Percentiles rank a stretch among this genome's conserved stretches.
These are phyloP conservation scores for Eupsilia transversa DNA, from an alignment of 2,888 invertebrate genomes.

Conservation along the genomic window DNA sequence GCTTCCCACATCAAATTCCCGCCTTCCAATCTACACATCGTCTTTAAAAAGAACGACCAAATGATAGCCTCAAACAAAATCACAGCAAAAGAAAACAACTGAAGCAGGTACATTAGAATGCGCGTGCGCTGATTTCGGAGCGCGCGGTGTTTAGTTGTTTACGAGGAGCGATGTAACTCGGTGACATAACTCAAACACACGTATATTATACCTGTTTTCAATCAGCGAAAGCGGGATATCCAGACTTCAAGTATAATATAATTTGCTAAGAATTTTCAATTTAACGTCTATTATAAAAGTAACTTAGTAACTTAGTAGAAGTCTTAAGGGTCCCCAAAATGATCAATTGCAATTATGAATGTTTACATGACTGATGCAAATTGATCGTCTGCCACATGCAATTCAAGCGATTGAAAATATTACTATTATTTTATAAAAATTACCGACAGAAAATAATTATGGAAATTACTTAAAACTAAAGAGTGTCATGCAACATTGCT, in stretches of 20 bases:
- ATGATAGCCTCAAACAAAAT: neutral
- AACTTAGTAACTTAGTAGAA: too few species aligned
- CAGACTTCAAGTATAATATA: conserved; percentile 26
- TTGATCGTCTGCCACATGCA: too few species aligned
- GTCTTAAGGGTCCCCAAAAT: too few species aligned
- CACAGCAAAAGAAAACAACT: neutral
- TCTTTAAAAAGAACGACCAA: neutral
- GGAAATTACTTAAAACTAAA: neutral
- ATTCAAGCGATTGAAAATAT: too few species aligned
- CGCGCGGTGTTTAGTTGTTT: conserved; percentile 31
- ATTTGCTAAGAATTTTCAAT: neutral
- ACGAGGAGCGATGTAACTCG: conserved; percentile 54
- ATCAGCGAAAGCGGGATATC: conserved; percentile 51
- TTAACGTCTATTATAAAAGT: neutral
- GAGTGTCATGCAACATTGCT: neutral
- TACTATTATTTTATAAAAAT: too few species aligned
- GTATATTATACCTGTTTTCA: conserved; percentile 54
- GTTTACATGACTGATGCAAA: too few species aligned
- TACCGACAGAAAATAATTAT: too few species aligned
- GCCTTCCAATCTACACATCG: neutral
- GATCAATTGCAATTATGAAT: too few species aligned
- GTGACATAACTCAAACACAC: conserved; percentile 61
- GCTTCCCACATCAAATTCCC: too few species aligned
- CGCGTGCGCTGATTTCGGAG: conserved; percentile 44
- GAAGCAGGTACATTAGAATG: conserved; percentile 8